Base-by-base conservation (phyloP, 2,113 vertebrate species). In the Syrrhaptes paradoxus region DNA sequence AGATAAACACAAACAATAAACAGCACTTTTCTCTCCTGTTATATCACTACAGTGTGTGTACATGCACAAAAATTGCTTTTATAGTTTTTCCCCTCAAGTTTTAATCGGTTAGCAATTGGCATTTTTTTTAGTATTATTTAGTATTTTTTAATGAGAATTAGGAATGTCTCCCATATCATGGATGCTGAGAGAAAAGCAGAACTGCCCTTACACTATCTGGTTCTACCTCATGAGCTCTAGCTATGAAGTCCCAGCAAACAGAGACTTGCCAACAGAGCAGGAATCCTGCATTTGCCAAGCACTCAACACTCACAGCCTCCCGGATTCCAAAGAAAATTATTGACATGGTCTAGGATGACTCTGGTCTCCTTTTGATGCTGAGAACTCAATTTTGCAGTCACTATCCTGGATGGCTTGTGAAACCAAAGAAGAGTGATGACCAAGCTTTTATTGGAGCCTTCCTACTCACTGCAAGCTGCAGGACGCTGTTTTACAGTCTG, bases 371-470 rank as follows among this genome's bases (percentile, higher is more conserved):
- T 89, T 94, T 96, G 94, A 95, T 89, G 84, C 85, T n/a, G 8
- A 46, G 52, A 67, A 28, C 83, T 83, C 55, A 43, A 48, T 93
- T 86, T 51, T n/a, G 85, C 80, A 48, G 26, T 34, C 41, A 11
- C 38, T 80, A 3, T 4, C 80, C 91, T 7, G 18, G 58, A 55
- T 4, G 20, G 88, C 95, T 96, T 11, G 18, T 96, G 97, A 97
- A 97, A 97, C 70, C 21, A 9, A 95, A 93, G 87, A 71, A 66
- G 68, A 85, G 74, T 58, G 87, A 92, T 0, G 32, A 62, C 45
- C n/a, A 73, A 78, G 84, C 66, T 96, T 97, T 97, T 97, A 96
- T 22, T 85, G 92, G 72, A 96, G 59, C 22, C n/a, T 91, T 95
- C 89, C 89, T 72, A 29, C 92, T 96, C 6, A 0, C 82, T 90